Evolutionary conservation across 2,113 vertebrate species (phyloP), one percentile per base, ranked within the genome.

Genomic region (Dasyornis broadbenti): DNA sequence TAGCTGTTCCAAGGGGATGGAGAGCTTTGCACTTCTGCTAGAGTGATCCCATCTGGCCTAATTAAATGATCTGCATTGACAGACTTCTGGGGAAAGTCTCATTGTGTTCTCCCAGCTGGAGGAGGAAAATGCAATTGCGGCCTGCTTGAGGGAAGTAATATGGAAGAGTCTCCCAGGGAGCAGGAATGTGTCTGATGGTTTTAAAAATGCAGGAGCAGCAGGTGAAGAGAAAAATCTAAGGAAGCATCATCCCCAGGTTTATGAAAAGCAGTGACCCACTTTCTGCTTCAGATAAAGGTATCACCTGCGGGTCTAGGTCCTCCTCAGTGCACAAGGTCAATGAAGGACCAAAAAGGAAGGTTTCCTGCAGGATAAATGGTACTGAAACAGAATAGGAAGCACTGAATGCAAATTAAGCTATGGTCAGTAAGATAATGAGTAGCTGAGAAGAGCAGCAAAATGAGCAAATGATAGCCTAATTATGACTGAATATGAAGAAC

Each of bases 201-300:
- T 92, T 90, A 80, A 93, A 96, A 94, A 94, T 92, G 86, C 69
- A 93, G 45, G 50, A 96, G 75, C 82, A 92, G 92, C 77, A 86
- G 63, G 77, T 94, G 79, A 90, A 64, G 31, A 52, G 56, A 42
- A 91, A 89, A 91, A 84, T 73, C 82, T 66, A 86, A 50, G 56
- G 50, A 94, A 92, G 27, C n/a, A 86, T 23, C 64, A 72, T 52
- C 33, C 30, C 35, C 42, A 65, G 50, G 18, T 70, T 77, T 66
- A 57, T 50, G 47, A 89, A 91, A 94, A 93, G n/a, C 49, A 89
- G 50, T 90, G 89, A 92, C 86, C 82, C 47, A 90, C 52, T 88
- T 90, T 95, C 54, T 93, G 56, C 66, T 92, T 85, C 56, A 90
- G 50, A 75, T 63, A 75, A 76, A 94, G 73, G 61, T 72, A 78